phyloP scores from a whole-genome alignment of 2,113 vertebrate genomes.

The Drymodes brunneopygia region DNA sequence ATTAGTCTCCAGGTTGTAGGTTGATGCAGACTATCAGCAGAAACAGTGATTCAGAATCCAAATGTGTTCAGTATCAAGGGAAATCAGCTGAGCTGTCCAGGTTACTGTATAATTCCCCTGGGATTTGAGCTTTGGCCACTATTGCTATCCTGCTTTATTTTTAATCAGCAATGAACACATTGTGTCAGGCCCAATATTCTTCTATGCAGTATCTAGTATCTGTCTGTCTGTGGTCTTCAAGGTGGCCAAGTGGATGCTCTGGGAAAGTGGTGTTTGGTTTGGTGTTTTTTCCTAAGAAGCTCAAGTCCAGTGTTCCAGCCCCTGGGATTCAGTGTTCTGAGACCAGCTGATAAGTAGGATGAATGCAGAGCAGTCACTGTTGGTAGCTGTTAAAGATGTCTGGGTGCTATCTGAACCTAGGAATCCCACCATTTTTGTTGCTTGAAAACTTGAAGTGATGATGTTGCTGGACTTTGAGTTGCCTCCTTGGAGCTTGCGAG shows the following conservation, averaged over 20 bases:
- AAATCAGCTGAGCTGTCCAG: neutral
- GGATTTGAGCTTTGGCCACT: neutral
- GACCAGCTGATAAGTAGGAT: neutral
- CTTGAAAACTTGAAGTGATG: neutral
- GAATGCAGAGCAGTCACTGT: neutral
- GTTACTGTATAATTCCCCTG: neutral
- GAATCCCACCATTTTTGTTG: neutral
- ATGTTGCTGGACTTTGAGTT: neutral
- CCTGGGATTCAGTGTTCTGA: neutral
- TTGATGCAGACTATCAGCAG: neutral
- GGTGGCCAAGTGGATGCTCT: neutral
- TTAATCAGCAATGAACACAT: neutral
- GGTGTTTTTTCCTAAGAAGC: neutral
- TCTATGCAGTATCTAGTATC: neutral
- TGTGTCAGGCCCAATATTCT: neutral
- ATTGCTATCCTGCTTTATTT: neutral
- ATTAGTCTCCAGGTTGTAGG: neutral
- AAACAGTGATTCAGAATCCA: neutral
- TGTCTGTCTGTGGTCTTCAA: too few species aligned
- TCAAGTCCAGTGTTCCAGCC: neutral
- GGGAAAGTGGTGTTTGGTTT: neutral
- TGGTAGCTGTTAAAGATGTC: neutral
- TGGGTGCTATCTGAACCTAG: fast-evolving
- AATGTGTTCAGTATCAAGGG: neutral
- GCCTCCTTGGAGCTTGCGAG: neutral